A percentile compares a stretch with the other conserved stretches of the same genome.
Evolutionary conservation across 2,888 invertebrate species (phyloP).

Genomic region (Reticulitermes lucifugus): DNA sequence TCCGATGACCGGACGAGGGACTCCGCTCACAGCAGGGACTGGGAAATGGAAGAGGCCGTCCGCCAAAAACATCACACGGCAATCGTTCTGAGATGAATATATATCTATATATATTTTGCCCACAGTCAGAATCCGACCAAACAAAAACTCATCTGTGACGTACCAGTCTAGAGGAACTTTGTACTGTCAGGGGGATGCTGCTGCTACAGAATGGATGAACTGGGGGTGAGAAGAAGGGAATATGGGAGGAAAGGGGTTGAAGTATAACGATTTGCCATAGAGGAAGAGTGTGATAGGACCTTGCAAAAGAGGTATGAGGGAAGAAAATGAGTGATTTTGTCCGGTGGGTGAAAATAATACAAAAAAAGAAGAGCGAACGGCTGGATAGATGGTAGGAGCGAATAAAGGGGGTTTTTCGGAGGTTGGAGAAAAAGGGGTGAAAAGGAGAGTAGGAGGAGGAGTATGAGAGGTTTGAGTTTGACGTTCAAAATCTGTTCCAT

Average conservation of each 20-base stretch:
- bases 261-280: constrained; percentile 59
- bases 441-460: constrained; percentile 22
- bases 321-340: constrained; percentile 53
- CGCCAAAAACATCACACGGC: constrained; percentile 22
- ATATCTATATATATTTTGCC: constrained; percentile 23
- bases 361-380: constrained; percentile 53
- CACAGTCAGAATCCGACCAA: constrained; percentile 30
- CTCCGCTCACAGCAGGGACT: neutral
- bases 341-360: constrained; percentile 49
- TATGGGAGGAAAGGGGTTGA: constrained; percentile 57
- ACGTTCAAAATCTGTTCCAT: constrained; percentile 54
- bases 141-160: constrained; percentile 43
- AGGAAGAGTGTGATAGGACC: constrained; percentile 58
- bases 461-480: constrained; percentile 48
- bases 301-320: constrained; percentile 34
- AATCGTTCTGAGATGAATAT: constrained; percentile 20
- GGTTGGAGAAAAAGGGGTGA: constrained; percentile 40
- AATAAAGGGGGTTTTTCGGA: constrained; percentile 42
- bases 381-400: constrained; percentile 58
- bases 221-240: constrained; percentile 48
- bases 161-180: constrained; percentile 36
- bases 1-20: neutral
- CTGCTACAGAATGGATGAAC: neutral
- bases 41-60: constrained; percentile 20
- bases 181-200: constrained; percentile 30